Evolutionary conservation across 1,140 invertebrate species (phyloP).

Genomic region (Bradynema listronoti): DNA sequence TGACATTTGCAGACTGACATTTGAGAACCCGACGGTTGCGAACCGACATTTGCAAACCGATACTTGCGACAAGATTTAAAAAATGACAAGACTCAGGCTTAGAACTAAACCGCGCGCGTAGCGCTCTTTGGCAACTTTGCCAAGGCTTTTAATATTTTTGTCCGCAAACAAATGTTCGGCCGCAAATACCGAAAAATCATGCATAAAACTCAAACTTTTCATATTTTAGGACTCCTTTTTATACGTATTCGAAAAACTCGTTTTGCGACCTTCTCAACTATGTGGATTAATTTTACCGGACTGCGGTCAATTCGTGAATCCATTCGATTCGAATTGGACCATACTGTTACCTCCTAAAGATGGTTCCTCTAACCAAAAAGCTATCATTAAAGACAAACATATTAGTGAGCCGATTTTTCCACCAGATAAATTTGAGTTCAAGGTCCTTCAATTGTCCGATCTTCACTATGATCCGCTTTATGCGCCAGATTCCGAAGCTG

Average conservation of each 20-base stretch:
- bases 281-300: constrained; percentile 35
- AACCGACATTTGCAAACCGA: no score
- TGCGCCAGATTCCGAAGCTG: constrained; percentile 52
- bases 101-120: no score
- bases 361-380: neutral
- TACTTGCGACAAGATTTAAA: no score
- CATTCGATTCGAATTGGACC: constrained; percentile 42
- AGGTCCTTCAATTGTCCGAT: constrained; percentile 61
- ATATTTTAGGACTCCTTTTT: constrained; percentile 35
- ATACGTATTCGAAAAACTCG: constrained; percentile 36
- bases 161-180: no score
- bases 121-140: no score
- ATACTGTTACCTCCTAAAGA: constrained; percentile 29
- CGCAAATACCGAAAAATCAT: no score
- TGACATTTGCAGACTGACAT: no score
- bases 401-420: no score
- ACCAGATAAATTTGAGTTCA: constrained; percentile 34
- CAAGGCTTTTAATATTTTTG: no score
- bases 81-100: no score
- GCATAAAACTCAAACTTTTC: no score
- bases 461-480: constrained; percentile 60
- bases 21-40: no score
- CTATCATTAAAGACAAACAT: constrained; percentile 5
- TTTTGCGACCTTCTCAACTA: constrained; percentile 34
- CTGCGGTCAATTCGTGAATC: constrained; percentile 38